phyloP scores from a whole-genome alignment of 2,797 vertebrate species.

The Apogon talboti region DNA sequence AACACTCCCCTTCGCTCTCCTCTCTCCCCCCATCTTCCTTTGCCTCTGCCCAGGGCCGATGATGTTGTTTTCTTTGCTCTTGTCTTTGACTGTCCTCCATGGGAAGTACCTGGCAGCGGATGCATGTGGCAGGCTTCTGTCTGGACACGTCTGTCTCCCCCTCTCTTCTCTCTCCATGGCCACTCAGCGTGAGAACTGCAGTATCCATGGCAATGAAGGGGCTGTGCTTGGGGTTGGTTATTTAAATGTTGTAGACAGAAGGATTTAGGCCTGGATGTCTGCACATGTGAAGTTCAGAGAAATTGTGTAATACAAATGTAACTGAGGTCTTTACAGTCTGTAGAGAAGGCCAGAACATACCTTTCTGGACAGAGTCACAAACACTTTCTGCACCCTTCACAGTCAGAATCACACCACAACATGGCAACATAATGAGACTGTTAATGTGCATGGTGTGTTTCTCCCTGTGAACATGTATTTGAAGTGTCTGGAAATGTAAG shows the following conservation, averaged over 20 bases:
- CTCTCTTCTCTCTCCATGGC: constrained; percentile 65
- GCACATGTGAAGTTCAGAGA: constrained; percentile 46
- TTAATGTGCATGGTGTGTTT: too few species aligned
- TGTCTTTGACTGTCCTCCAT: constrained; percentile 79
- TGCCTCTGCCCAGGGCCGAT: constrained; percentile 51
- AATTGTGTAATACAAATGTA: constrained; percentile 17
- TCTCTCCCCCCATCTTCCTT: constrained; percentile 62
- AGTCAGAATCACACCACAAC: too few species aligned
- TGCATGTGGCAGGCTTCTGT: constrained; percentile 77
- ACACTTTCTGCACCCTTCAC: too few species aligned
- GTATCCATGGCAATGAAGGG: constrained; percentile 56
- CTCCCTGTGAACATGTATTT: too few species aligned
- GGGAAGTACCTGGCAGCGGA: constrained; percentile 84
- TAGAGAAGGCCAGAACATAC: too few species aligned
- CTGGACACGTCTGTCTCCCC: constrained; percentile 79
- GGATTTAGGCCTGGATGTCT: constrained; percentile 62
- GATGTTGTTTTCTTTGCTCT: constrained; percentile 79
- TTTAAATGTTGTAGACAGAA: constrained; percentile 59
- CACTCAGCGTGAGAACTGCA: constrained; percentile 75
- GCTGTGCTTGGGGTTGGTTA: constrained; percentile 38
- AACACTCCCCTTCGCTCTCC: constrained; percentile 63
- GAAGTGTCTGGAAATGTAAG: too few species aligned
- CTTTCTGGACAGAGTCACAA: too few species aligned
- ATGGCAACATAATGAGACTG: too few species aligned
- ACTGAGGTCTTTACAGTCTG: background rate